Evolutionary conservation across 2,888 invertebrate species (phyloP).

Genomic region (Drosophila antonietae): DNA sequence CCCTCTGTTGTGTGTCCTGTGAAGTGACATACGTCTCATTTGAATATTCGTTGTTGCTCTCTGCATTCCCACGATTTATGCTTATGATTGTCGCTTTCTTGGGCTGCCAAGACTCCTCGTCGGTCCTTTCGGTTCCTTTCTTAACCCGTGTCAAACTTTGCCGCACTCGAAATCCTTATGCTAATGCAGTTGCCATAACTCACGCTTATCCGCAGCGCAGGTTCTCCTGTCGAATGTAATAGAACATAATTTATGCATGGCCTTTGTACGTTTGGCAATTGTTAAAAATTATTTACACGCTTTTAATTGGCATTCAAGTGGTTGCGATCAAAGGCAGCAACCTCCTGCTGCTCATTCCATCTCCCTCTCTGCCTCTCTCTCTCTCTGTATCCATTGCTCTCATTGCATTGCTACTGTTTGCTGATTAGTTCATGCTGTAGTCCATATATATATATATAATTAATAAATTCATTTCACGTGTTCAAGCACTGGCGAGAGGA

Average conservation of each 20-base stretch:
- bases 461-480: constrained; percentile 55
- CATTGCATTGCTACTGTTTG: constrained; percentile 26
- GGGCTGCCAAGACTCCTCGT: constrained; percentile 3
- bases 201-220: constrained; percentile 45
- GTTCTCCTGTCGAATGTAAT: constrained; percentile 46
- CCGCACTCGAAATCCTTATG: constrained; percentile 65
- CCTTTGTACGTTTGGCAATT: constrained; percentile 65
- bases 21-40: constrained; percentile 75
- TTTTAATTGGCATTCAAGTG: constrained; percentile 79
- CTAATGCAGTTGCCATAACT: constrained; percentile 72
- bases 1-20: constrained; percentile 46
- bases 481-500: constrained; percentile 22
- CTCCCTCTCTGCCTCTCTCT: background rate
- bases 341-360: constrained; percentile 55
- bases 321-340: constrained; percentile 62
- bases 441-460: constrained; percentile 23
- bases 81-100: constrained; percentile 58
- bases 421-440: constrained; percentile 40
- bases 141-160: constrained; percentile 59
- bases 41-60: constrained; percentile 56
- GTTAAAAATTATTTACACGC: constrained; percentile 76
- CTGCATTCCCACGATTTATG: constrained; percentile 73
- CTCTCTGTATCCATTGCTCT: background rate
- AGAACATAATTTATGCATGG: constrained; percentile 57
- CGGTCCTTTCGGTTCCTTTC: constrained; percentile 1